Percentiles rank a stretch among this genome's conserved stretches.
Evolutionary conservation across 2,113 vertebrate genomes (phyloP).

Genomic region (Nothoprocta pentlandii): DNA sequence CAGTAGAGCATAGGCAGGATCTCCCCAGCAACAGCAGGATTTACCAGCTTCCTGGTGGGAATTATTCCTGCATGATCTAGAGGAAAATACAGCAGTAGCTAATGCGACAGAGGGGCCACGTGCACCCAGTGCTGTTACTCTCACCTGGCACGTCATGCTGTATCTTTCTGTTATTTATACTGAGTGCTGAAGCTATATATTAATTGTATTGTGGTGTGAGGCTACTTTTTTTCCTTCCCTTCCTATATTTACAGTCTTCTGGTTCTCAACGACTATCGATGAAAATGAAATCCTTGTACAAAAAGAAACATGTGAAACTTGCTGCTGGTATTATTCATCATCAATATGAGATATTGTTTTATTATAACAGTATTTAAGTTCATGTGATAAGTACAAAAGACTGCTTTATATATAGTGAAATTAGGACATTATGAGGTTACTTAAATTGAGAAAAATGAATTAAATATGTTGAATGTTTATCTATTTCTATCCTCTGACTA

Average conservation of each 20-base stretch:
- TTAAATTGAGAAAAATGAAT: conserved; percentile 22
- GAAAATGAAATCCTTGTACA: background rate
- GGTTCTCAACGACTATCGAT: background rate
- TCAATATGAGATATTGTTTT: background rate
- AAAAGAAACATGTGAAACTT: background rate
- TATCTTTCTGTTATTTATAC: background rate
- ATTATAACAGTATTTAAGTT: background rate
- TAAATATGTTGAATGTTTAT: background rate
- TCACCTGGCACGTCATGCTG: background rate
- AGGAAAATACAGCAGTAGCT: background rate
- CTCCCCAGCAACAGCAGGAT: conserved; percentile 22
- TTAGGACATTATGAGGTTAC: background rate
- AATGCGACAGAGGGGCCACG: background rate
- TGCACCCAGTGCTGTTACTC: background rate
- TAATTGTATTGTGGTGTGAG: background rate
- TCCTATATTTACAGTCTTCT: background rate
- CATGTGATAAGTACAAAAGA: background rate
- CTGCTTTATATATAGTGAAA: background rate
- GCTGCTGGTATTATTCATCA: background rate
- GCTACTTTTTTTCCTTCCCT: background rate
- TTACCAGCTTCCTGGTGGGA: background rate
- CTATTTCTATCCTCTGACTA: conserved; percentile 49
- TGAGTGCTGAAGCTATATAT: background rate
- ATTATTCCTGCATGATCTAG: background rate
- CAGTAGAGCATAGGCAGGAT: background rate